Conservation (phyloP, 1,140 invertebrate genomes). For the Oryctes rhinoceros region DNA sequence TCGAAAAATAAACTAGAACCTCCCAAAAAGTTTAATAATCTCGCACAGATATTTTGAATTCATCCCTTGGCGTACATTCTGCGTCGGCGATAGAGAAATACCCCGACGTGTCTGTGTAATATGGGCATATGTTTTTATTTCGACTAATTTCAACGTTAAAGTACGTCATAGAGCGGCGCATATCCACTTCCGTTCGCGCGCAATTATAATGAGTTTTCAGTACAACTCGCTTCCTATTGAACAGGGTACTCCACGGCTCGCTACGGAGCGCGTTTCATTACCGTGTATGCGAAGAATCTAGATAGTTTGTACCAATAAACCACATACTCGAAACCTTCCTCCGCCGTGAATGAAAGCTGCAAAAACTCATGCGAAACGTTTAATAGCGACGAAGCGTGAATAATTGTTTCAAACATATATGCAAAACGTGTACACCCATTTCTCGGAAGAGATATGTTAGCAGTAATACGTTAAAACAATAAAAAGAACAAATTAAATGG, state of each 20-base stretch:
- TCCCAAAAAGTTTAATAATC: no score
- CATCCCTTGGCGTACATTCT: background rate
- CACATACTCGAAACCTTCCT: no score
- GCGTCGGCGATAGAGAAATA: background rate
- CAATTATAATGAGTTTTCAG: background rate
- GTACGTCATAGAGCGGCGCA: background rate
- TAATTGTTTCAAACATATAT: background rate
- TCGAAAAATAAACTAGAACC: no score
- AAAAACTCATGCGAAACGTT: background rate
- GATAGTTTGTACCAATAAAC: background rate
- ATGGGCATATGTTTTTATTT: background rate
- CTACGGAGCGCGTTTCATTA: background rate
- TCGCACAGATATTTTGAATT: no score
- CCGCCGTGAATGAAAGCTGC: background rate
- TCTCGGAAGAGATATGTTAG: no score
- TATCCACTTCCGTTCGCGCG: background rate
- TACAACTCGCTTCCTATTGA: background rate
- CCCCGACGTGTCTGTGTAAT: background rate
- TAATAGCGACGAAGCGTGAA: background rate
- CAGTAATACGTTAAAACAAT: no score
- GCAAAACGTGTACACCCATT: no score
- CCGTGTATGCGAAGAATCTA: background rate
- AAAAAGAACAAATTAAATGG: no score
- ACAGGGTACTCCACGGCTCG: background rate
- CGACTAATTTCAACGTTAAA: background rate